Base-by-base conservation (phyloP, 2,888 invertebrate genomes). In the Calameuta filiformis region DNA sequence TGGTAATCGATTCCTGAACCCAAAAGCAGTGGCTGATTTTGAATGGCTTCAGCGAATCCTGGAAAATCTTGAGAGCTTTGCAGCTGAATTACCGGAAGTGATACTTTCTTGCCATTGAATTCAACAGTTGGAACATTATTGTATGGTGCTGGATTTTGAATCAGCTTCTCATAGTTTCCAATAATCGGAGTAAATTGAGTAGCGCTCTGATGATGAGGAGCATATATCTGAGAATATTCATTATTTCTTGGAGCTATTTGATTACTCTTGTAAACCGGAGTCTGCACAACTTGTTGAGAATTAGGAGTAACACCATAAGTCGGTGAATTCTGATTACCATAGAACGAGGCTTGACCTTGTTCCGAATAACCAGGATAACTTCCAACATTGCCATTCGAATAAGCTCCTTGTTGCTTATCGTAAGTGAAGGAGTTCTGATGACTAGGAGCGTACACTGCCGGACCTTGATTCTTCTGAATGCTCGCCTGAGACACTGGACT, bases 1-100 rank as follows among this genome's bases (percentile, higher is more conserved):
- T 85, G 87, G 68, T 84, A 85, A 56, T 82, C 83, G 1, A 77
- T 73, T 23, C 79, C 84, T 1, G 82, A 35, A 1, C 78, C 84
- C 30, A 88, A 76, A 1, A 88, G 68, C 4, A 87, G 37, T 4
- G 87, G 89, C 40, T 89, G 85, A n/a, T 79, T 81, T 33, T 87
- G 85, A 35, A 85, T 79, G 1, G 77, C 76, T 56, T 83, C 83
- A 40, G 85, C 76, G 34, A 85, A 84, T n/a, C 77, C 78, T 4
- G 85, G 78, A 23, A 84, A 74, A 40, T 85, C 79, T 11, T 80
- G 76, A 69, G 78, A 79, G 34, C 82, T 84, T 40, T 85, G 84
- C 1, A 85, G 78, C 56, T 86, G 85, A n/a, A 85, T 40, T 15
- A 82, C 76, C 11, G 89, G 87, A 11, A 87, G 76, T 9, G 85